Evolutionary conservation across 2,888 invertebrate genomes (phyloP).

Genomic region (Drosophila differens): DNA sequence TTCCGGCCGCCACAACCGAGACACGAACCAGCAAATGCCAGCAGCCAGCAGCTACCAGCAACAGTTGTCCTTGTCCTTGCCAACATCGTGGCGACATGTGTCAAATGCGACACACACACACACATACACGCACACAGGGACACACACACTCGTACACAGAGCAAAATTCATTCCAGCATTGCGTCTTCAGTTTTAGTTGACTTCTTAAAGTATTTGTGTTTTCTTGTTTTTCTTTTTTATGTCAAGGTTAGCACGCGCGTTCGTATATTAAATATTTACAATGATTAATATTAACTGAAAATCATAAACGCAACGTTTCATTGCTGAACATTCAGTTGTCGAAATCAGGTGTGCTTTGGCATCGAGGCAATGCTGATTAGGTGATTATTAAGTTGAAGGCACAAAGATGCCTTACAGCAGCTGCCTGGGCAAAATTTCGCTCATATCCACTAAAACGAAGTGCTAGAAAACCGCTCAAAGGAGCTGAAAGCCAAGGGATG

Average conservation of each 20-base stretch:
- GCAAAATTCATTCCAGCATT: slow-evolving; percentile 16
- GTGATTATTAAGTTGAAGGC: slow-evolving; percentile 38
- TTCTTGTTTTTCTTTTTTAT: neutral
- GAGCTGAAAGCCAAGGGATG: slow-evolving; percentile 23
- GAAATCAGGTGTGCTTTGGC: neutral
- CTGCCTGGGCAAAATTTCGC: slow-evolving; percentile 23
- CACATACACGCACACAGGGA: slow-evolving; percentile 12
- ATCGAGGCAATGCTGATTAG: slow-evolving; percentile 31
- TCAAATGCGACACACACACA: slow-evolving; percentile 58
- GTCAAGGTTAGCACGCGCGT: neutral
- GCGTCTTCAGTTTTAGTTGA: slow-evolving; percentile 5
- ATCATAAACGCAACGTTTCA: neutral
- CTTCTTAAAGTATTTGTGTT: neutral
- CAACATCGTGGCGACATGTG: slow-evolving; percentile 68
- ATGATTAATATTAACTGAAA: slow-evolving; percentile 2
- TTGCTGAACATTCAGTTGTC: neutral
- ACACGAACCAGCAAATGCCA: slow-evolving; percentile 56
- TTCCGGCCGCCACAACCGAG: slow-evolving; percentile 73
- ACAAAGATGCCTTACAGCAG: slow-evolving; percentile 31
- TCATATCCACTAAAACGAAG: slow-evolving; percentile 54
- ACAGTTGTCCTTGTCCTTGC: slow-evolving; percentile 71
- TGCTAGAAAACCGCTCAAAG: slow-evolving; percentile 49
- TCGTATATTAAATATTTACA: slow-evolving; percentile 4
- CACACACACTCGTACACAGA: neutral
- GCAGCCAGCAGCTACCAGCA: slow-evolving; percentile 38